Conservation (phyloP, 2,797 vertebrate genomes). For the Parauchenoglanis punctatus region DNA sequence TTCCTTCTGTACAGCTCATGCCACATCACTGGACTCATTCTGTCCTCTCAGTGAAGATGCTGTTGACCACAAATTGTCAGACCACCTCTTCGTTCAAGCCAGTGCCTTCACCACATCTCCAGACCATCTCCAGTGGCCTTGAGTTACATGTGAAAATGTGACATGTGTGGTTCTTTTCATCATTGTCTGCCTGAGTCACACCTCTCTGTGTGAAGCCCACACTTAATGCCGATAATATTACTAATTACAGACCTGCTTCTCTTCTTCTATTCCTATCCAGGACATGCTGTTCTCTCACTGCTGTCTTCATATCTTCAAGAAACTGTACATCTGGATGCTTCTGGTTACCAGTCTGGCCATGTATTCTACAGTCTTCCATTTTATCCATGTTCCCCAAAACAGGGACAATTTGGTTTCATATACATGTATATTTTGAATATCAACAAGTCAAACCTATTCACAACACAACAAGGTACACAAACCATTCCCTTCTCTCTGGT, state of each 20-base stretch:
- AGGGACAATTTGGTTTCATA: too few species aligned
- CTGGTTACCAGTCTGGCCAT: background rate
- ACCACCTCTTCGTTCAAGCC: background rate
- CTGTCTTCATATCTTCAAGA: background rate
- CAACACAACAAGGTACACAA: background rate
- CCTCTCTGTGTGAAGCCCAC: background rate
- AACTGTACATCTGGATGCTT: slow-evolving; percentile 3
- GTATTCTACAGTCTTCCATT: background rate
- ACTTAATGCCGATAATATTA: background rate
- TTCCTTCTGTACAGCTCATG: background rate
- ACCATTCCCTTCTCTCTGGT: background rate
- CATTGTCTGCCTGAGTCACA: background rate
- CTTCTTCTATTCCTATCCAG: background rate
- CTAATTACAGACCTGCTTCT: background rate
- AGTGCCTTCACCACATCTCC: background rate
- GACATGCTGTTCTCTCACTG: background rate
- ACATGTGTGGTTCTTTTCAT: background rate
- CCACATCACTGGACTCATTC: background rate
- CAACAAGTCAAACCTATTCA: background rate
- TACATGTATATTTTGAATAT: background rate
- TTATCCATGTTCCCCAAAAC: background rate
- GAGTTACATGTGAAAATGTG: background rate
- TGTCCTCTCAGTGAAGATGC: background rate
- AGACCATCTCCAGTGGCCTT: background rate
- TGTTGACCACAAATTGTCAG: background rate